Conservation (phyloP, 2,113 vertebrate species). For the Bungarus multicinctus region DNA sequence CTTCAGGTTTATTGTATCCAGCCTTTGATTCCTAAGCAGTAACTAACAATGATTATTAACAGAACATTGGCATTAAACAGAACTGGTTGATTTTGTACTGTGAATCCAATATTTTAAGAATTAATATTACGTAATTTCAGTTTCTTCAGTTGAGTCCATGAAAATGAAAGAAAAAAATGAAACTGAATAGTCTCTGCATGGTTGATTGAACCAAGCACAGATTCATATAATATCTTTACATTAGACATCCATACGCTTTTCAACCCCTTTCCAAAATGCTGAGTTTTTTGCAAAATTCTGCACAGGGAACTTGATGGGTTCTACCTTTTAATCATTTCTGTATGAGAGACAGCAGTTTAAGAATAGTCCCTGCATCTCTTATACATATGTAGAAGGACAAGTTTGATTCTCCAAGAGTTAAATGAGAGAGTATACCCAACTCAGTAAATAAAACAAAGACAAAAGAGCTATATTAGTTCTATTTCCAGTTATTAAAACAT, state of each 20-base stretch:
- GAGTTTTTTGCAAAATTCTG: background rate
- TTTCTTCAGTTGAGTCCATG: background rate
- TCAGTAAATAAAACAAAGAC: background rate
- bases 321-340: background rate
- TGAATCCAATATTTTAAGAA: background rate
- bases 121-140: background rate
- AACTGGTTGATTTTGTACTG: background rate
- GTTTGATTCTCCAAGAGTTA: background rate
- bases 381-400: background rate
- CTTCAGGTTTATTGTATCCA: constrained; percentile 11
- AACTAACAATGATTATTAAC: background rate
- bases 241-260: background rate
- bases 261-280: background rate
- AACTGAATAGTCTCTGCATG: background rate
- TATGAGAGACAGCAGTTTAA: background rate
- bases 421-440: background rate
- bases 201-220: background rate
- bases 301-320: background rate
- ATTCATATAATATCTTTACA: background rate
- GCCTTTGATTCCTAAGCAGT: constrained; percentile 6
- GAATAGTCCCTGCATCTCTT: background rate
- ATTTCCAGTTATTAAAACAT: background rate
- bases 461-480: background rate
- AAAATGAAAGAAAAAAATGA: background rate
- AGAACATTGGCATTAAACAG: background rate